A percentile compares a stretch with the other conserved stretches of the same genome.
Evolutionary conservation across 2,888 invertebrate genomes (phyloP).

Genomic region (Digitonthophagus gazella): DNA sequence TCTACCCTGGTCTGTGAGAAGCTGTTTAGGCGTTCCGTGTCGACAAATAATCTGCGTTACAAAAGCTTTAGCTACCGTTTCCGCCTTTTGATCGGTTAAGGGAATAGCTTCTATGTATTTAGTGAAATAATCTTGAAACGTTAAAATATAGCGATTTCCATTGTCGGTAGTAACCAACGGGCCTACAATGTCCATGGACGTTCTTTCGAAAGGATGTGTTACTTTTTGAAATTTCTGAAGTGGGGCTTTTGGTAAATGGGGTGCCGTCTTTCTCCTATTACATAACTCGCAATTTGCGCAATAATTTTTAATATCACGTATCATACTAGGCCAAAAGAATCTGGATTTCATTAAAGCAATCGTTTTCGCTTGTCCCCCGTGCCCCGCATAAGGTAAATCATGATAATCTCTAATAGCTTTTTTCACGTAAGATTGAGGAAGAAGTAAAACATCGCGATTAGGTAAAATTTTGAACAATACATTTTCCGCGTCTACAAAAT

Average conservation of each 20-base stretch:
- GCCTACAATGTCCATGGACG: slow-evolving; percentile 8
- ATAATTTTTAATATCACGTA: not conserved
- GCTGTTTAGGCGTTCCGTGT: too few species aligned
- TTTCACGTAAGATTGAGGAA: too few species aligned
- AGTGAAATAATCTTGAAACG: not conserved
- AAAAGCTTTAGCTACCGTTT: not conserved
- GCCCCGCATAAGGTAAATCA: too few species aligned
- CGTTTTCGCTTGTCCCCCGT: not conserved
- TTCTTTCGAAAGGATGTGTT: not conserved
- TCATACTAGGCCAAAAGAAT: not conserved
- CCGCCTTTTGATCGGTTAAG: not conserved
- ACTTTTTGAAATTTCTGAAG: slow-evolving; percentile 1
- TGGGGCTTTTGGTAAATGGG: not conserved
- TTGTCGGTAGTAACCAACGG: not conserved
- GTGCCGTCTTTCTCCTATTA: not conserved
- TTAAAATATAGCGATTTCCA: slow-evolving; percentile 2
- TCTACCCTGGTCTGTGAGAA: too few species aligned
- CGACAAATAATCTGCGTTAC: not conserved
- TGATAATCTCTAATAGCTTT: too few species aligned
- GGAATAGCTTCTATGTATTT: not conserved
- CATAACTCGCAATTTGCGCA: not conserved
- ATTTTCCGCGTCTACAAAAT: not conserved
- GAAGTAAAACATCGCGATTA: not conserved
- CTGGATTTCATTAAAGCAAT: not conserved
- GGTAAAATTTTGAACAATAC: not conserved